phyloP scores from a whole-genome alignment of 1,140 invertebrate species.

The Harlomillsia oculata region DNA sequence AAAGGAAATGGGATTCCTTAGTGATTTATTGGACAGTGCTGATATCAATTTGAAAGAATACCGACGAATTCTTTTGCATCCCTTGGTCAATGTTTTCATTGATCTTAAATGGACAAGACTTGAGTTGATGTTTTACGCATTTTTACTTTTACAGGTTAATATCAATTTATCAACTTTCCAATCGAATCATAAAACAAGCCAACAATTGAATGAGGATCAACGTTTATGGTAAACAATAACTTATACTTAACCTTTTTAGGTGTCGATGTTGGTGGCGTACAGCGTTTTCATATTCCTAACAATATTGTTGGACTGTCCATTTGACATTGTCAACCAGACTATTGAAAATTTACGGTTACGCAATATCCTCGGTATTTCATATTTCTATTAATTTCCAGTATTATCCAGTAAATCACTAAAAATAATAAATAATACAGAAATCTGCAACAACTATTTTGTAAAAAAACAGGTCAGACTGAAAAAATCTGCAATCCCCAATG shows the following conservation, averaged over 20 bases:
- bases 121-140: conserved; percentile 12
- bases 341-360: no score
- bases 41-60: background rate
- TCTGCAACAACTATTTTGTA: no score
- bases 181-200: no score
- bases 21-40: conserved; percentile 5
- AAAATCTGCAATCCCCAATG: no score
- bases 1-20: conserved; percentile 25
- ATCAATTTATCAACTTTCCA: no score
- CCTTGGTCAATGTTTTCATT: conserved; percentile 25
- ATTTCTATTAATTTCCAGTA: no score
- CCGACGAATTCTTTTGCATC: conserved; percentile 20
- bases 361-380: no score
- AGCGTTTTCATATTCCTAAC: conserved; percentile 9
- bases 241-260: conserved; percentile 2
- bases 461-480: no score
- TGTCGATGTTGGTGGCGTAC: conserved; percentile 13
- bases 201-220: no score
- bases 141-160: conserved; percentile 17
- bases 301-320: conserved; percentile 23
- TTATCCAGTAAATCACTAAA: no score
- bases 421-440: no score
- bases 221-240: no score
- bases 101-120: conserved; percentile 29
- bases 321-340: conserved; percentile 1